Base-by-base conservation (phyloP, 2,888 invertebrate species). In the Cataglyphis albicans region DNA sequence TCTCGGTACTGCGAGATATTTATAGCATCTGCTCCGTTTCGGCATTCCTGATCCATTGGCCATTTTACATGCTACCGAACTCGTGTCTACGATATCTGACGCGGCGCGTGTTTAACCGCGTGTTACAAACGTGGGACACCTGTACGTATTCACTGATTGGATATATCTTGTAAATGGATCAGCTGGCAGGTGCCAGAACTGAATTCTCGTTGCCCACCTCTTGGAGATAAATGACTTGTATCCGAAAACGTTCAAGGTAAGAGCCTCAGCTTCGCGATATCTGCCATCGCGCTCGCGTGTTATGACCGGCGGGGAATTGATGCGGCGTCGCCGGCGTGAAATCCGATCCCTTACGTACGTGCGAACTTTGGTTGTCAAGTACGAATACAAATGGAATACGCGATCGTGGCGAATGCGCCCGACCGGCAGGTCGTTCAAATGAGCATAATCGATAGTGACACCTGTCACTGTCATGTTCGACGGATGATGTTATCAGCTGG, bases 321-420 rank as follows among this genome's bases (percentile, higher is more conserved):
- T 80, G 72, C 78, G 70, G 44, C 44, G 70, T 70, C 78, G 70
- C 44, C 78, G 70, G 70, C 70, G 78, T 72, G 59, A 80, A 80
- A 80, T 80, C 78, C 44, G 72, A 25, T 72, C 61, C 48, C 59
- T 61, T 72, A 70, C 44, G 72, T 75, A 78, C 59, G 78, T 72
- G 35, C 32, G 21, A 72, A 72, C 48, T 72, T 72, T 25, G 78
- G 72, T 59, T 72, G 78, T 80, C 78, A 72, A 32, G 44, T 21
- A 44, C 44, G 78, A 70, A 70, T 80, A 80, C 68, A 80, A 80
- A 72, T 59, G 72, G 72, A 59, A 72, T 80, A 72, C 72, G 25
- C 72, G 59, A 41, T 55, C 65, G 21, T 21, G 44, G 44, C 15
- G 57, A 70, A 18, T 9, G 12, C 21, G 61, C 4, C 9, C 41